A percentile compares a stretch with the other conserved stretches of the same genome.
Evolutionary conservation across 2,113 vertebrate genomes (phyloP).

Genomic region (Triplophysa tibetana): DNA sequence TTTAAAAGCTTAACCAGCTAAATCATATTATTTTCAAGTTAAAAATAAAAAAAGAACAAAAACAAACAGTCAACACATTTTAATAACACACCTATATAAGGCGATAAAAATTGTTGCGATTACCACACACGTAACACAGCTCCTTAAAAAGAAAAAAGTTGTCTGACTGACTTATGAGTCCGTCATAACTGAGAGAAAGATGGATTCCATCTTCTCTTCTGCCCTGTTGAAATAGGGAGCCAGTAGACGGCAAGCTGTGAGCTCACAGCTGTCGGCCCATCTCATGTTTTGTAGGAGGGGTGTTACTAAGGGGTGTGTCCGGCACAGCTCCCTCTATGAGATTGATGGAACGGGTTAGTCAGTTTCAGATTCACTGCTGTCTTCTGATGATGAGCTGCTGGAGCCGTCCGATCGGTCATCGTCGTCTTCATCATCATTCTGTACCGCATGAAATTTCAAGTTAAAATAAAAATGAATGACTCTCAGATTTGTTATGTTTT

Average conservation of each 20-base stretch:
- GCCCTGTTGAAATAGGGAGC: slow-evolving; percentile 9
- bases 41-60: slow-evolving; percentile 55
- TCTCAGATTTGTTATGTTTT: background rate
- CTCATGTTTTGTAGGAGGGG: slow-evolving; percentile 51
- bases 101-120: slow-evolving; percentile 55
- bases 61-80: slow-evolving; percentile 50
- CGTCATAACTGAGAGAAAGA: background rate
- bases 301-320: slow-evolving; percentile 68
- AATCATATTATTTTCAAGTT: slow-evolving; percentile 49
- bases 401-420: slow-evolving; percentile 68
- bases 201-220: background rate
- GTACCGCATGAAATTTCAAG: background rate
- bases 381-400: slow-evolving; percentile 68
- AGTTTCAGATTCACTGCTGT: slow-evolving; percentile 72
- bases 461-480: background rate
- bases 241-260: slow-evolving; percentile 33
- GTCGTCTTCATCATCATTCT: slow-evolving; percentile 65
- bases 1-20: slow-evolving; percentile 28
- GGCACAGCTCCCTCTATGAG: slow-evolving; percentile 66
- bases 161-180: slow-evolving; percentile 49
- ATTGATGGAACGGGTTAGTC: slow-evolving; percentile 64
- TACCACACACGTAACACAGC: slow-evolving; percentile 65
- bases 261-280: slow-evolving; percentile 48
- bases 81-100: slow-evolving; percentile 65
- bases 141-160: slow-evolving; percentile 46